Conservation (phyloP, 2,797 vertebrate species). For the Bryconaethiops microstoma region DNA sequence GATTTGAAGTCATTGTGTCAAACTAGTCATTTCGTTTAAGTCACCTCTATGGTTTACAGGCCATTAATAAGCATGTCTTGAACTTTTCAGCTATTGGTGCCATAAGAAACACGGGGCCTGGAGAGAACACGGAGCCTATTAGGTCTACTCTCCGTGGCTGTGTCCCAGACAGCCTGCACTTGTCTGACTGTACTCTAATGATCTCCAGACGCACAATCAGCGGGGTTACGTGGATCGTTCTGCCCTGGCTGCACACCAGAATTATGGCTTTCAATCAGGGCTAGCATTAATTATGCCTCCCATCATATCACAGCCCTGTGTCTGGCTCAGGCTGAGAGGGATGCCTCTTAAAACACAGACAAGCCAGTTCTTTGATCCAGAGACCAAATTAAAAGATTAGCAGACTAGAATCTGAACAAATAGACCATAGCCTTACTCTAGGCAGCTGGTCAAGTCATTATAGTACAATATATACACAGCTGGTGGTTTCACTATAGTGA, state of each 20-base stretch:
- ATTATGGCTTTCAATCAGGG: slow-evolving; percentile 57
- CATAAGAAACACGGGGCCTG: slow-evolving; percentile 26
- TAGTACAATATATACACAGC: slow-evolving; percentile 28
- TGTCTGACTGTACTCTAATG: slow-evolving; percentile 39
- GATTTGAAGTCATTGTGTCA: background rate
- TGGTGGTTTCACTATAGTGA: slow-evolving; percentile 23
- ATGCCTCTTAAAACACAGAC: slow-evolving; percentile 45
- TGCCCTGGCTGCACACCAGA: slow-evolving; percentile 43
- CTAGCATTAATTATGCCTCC: slow-evolving; percentile 60
- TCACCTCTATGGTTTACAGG: slow-evolving; percentile 19
- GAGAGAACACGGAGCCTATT: slow-evolving; percentile 46
- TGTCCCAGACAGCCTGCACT: slow-evolving; percentile 38
- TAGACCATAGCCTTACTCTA: slow-evolving; percentile 33
- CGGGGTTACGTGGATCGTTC: slow-evolving; percentile 26
- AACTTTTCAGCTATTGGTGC: slow-evolving; percentile 31
- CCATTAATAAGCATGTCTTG: background rate
- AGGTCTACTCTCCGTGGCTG: slow-evolving; percentile 32
- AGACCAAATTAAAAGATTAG: slow-evolving; percentile 52
- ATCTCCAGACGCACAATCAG: slow-evolving; percentile 54
- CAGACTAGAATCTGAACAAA: slow-evolving; percentile 42
- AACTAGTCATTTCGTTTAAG: slow-evolving; percentile 24
- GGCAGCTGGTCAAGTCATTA: slow-evolving; percentile 40
- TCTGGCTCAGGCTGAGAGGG: slow-evolving; percentile 41
- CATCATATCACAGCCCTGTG: slow-evolving; percentile 17
- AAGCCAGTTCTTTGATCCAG: slow-evolving; percentile 42